Percentiles rank a stretch among this genome's conserved stretches.
Evolutionary conservation across 2,113 vertebrate species (phyloP).

Genomic region (Phocoena sinus): DNA sequence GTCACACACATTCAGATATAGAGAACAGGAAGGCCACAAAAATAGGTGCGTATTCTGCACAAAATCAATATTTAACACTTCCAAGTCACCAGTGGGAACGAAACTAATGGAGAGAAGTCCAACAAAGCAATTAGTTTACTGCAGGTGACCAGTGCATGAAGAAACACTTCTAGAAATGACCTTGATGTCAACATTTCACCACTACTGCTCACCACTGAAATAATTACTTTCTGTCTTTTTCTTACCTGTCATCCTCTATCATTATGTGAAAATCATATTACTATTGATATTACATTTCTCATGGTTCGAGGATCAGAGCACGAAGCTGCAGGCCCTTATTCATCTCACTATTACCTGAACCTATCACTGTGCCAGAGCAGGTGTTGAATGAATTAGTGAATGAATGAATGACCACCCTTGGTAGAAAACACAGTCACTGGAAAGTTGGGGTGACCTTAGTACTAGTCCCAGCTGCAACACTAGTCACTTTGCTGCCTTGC

Average conservation of each 20-base stretch:
- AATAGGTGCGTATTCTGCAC: background rate
- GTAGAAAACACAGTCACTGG: background rate
- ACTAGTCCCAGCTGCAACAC: background rate
- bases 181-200: background rate
- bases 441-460: background rate
- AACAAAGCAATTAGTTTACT: background rate
- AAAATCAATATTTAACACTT: background rate
- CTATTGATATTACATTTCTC: background rate
- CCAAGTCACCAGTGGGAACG: background rate
- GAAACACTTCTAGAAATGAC: background rate
- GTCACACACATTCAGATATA: background rate
- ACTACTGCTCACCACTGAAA: background rate
- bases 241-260: background rate
- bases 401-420: background rate
- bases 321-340: background rate
- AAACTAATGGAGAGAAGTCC: background rate
- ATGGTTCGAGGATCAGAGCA: background rate
- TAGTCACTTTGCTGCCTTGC: constrained; percentile 12
- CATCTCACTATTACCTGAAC: background rate
- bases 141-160: background rate
- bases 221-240: background rate
- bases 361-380: background rate
- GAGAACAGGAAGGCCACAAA: background rate
- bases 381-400: background rate
- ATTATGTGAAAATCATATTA: background rate